Conservation (phyloP, 2,797 vertebrate genomes). For the Sebastes oblongus region DNA sequence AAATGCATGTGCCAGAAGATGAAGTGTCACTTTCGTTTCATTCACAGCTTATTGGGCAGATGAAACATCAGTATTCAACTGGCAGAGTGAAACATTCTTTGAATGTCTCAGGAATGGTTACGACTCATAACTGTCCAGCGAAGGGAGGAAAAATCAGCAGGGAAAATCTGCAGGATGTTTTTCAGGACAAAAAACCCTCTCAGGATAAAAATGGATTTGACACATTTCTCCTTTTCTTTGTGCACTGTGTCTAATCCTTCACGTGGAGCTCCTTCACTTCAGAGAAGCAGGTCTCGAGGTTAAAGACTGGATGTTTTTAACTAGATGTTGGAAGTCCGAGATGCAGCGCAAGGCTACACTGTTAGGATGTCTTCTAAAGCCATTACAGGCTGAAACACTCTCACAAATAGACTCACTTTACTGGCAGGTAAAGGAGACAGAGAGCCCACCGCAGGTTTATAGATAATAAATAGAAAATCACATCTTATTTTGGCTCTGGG, state of each 20-base stretch:
- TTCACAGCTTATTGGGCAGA: conserved; percentile 25
- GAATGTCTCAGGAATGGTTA: not conserved
- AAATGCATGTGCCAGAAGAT: conserved; percentile 9
- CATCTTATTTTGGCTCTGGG: conserved; percentile 23
- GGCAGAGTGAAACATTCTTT: not conserved
- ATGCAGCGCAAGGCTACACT: conserved; percentile 21
- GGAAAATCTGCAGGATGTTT: not conserved
- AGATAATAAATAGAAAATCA: conserved; percentile 47
- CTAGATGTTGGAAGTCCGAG: conserved; percentile 27
- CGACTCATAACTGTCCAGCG: not conserved
- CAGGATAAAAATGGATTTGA: not conserved
- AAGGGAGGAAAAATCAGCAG: not conserved
- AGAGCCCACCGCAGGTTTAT: conserved; percentile 22
- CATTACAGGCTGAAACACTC: conserved; percentile 44
- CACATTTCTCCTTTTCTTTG: not conserved
- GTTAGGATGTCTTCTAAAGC: conserved; percentile 33
- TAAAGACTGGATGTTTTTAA: conserved; percentile 51
- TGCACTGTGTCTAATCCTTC: not conserved
- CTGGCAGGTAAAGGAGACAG: conserved; percentile 23
- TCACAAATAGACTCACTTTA: conserved; percentile 29
- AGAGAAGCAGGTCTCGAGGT: conserved; percentile 11
- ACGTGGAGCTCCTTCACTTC: not conserved
- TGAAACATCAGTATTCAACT: conserved; percentile 37
- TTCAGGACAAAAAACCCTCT: not conserved
- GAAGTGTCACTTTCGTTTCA: conserved; percentile 26